Evolutionary conservation across 2,113 vertebrate species (phyloP), one percentile per base, ranked within the genome.

Genomic region (Deroptyus accipitrinus): DNA sequence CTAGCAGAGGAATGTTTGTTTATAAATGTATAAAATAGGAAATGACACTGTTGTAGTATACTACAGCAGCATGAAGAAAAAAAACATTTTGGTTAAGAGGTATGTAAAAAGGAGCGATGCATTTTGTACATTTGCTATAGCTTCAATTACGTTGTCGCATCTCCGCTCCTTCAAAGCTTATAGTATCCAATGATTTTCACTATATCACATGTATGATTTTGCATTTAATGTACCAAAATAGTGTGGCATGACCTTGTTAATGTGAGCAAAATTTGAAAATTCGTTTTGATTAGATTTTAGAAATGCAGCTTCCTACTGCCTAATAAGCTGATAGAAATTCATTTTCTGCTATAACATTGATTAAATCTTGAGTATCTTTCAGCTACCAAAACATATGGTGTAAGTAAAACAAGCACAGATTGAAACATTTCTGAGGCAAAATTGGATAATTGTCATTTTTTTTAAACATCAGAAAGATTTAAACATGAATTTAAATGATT

Each of bases 371-470:
- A 93, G 37, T 86, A 73, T 90, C 37, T 95, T 84, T 95, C 57
- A 91, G 69, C 64, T 91, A 79, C 12, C 37, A 93, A 96, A 89
- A 62, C 73, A 86, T 95, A 80, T 86, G 81, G 30, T 90, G 11
- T 31, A 97, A 93, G 86, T 94, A 95, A 96, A 97, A 96, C 62
- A 91, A 54, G 25, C 72, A 93, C 79, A 96, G 89, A 93, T 70
- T 96, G 80, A 97, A 96, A 75, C 25, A 52, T 66, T 95, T 95
- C 54, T 91, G 75, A 95, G 25, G 20, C 7, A 91, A 96, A 92
- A 83, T 51, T 70, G 16, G 42, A 82, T 86, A 92, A 61, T 27
- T 92, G 82, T 90, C 10, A 15, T 62, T 28, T 63, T 69, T 64
- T 84, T 37, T 67, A 7, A 88, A 39, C 37, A 76, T 59, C 51